Base-by-base conservation (phyloP, 2,888 invertebrate species). In the Nasonovia ribisnigri region DNA sequence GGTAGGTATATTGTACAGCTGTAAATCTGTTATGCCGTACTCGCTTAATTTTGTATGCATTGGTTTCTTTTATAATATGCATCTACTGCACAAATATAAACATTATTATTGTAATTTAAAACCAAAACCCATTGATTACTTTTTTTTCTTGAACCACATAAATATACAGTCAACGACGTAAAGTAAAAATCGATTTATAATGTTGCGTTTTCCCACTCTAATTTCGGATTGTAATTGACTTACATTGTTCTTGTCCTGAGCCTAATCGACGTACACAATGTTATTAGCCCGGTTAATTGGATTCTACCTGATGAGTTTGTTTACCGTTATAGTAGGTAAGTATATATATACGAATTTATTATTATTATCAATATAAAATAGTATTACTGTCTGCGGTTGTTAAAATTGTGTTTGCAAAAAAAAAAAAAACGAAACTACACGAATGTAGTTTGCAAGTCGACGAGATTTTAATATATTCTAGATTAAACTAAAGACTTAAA, bases 241-340 rank as follows among this genome's bases (percentile, higher is more conserved):
- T 51, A 36, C 77, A 92, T 92, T 92, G 92, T 92, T 92, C 77
- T 92, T 8, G 51, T 51, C 77, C 92, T 54, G 88, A 5, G 88
- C 88, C 92, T 92, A 92, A 92, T 92, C 92, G 92, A 92, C 92
- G 88, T 42, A 77, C 67, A 51, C 77, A 92, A 92, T 51, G 88
- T 51, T 92, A 88, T 92, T 92, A 92, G 77, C 51, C 77, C 67
- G 92, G 92, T 92, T 92, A 92, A 92, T 92, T 92, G 92, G 88
- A 92, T 92, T 92, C 43, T 88, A 60, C 92, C 60, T 48, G 46
- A 92, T 67, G 88, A 87, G 88, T 92, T 87, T 60, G 87, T 92
- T 57, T 92, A 88, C 92, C 92, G 92, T 92, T 92, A 46, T 1
- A 92, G 46, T 36, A 42, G 16, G 43, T 88, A n/a, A n/a, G n/a